These are phyloP conservation scores for Seira musarum DNA, from an alignment of 2,888 invertebrate genomes.

Conservation along the genomic window DNA sequence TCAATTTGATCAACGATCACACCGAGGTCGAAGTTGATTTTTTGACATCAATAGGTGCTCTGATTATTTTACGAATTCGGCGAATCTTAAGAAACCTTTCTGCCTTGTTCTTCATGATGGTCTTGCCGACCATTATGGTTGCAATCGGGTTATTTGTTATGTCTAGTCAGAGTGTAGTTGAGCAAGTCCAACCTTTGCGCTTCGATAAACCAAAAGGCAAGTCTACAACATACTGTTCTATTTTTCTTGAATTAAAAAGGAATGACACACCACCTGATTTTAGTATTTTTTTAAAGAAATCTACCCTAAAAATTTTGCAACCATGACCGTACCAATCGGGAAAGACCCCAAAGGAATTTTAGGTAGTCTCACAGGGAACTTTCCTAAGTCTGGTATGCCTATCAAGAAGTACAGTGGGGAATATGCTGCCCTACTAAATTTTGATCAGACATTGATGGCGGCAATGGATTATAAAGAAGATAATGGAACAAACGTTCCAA, in stretches of 20 bases:
- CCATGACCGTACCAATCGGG: no score
- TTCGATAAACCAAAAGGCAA: slow-evolving; percentile 72
- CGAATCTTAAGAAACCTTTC: slow-evolving; percentile 81
- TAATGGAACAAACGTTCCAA: neutral
- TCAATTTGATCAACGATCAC: slow-evolving; percentile 77
- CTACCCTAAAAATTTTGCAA: no score
- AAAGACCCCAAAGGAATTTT: no score
- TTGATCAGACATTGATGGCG: slow-evolving; percentile 51
- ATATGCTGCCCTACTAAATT: slow-evolving; percentile 64
- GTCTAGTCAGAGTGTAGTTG: slow-evolving; percentile 77
- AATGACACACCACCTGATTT: no score
- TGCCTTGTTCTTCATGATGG: slow-evolving; percentile 82
- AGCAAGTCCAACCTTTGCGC: slow-evolving; percentile 78
- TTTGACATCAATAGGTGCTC: slow-evolving; percentile 75
- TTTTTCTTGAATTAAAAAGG: no score
- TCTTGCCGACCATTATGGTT: slow-evolving; percentile 80
- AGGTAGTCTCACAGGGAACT: no score
- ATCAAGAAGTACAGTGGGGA: slow-evolving; percentile 62
- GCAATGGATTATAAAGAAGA: slow-evolving; percentile 39
- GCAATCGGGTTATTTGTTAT: slow-evolving; percentile 80
- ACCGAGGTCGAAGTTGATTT: slow-evolving; percentile 78
- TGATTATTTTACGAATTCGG: slow-evolving; percentile 79
- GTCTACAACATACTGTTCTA: no score
- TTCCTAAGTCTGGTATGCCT: no score
- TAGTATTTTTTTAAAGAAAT: no score